Evolutionary conservation across 30 jellyfish, hydroid and myxozoan species (phyloP), one percentile per base, ranked within the genome.

Genomic region (Pseudorhiza aurosa): DNA sequence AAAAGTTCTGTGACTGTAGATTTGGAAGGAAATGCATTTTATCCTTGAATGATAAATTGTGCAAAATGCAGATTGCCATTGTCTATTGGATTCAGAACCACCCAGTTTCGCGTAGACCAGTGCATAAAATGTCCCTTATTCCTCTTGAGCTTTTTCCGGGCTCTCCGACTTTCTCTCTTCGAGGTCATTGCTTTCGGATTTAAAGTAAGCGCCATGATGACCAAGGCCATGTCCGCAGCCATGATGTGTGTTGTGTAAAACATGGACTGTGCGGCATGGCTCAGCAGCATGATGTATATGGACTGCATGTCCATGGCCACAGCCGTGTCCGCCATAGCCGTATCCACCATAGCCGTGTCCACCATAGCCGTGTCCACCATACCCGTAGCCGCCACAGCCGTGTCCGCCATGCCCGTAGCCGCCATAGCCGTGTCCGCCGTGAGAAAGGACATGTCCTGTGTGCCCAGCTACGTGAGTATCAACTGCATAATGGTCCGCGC

Each of bases 391-490:
- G 33, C 45, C 64, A 15, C 31, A 37, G 17, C 88, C 88, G 35
- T 42, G 8, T 5, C 64, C 64, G 27, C 87, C 87, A 27, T 46
- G 2, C 19, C 60, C 60, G 19, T 14, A 46, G 53, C 82, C 82
- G 35, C 75, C 74, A 75, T 26, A 29, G 7, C 75, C 88, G 71
- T 39, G 70, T 1, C 81, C 89, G 36, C 62, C 62, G 18, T 39
- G 70, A 46, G 43, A 6, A 43, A 71, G 75, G 42, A 64, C 82
- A 37, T 80, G 78, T 36, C 80, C 91, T 12, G 84, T 80, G 59
- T 80, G 91, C 9, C 72, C 80, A 7, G 83, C 64, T 22, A 53
- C 86, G 32, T 73, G 86, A n/a, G 86, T 73, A 40, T 73, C 86
- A 7, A 73, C 86, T 8, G 86, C 86, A 33, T 73, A 73, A 14